These are phyloP conservation scores for Chironomus striatipennis DNA, from an alignment of 1,140 invertebrate species.

Conservation along the genomic window DNA sequence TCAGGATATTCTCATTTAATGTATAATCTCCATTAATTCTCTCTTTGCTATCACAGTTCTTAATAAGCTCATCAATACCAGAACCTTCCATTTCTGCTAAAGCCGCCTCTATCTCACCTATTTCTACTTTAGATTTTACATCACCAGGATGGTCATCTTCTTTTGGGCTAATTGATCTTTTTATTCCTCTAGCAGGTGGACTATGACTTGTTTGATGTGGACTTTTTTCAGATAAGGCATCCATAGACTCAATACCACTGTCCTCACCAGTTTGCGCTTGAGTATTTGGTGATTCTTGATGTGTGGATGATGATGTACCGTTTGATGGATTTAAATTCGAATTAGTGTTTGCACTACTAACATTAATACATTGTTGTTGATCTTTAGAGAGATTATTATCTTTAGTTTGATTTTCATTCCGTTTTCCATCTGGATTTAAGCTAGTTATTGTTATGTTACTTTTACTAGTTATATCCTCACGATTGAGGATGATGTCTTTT, in stretches of 20 bases:
- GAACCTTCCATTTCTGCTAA: slow-evolving; percentile 55
- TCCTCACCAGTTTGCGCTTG: slow-evolving; percentile 63
- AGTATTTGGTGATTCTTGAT: slow-evolving; percentile 44
- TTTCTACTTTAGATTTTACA: slow-evolving; percentile 27
- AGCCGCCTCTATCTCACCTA: slow-evolving; percentile 55
- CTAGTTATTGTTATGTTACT: too few relatives aligned
- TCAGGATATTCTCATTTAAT: slow-evolving; percentile 21
- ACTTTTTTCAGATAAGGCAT: slow-evolving; percentile 83
- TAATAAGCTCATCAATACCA: slow-evolving; percentile 33
- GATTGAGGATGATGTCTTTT: too few relatives aligned
- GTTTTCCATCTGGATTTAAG: too few relatives aligned
- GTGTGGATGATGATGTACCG: slow-evolving; percentile 1
- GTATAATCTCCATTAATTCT: slow-evolving; percentile 26
- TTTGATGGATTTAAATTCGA: not conserved
- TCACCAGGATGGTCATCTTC: not conserved
- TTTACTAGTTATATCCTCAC: too few relatives aligned
- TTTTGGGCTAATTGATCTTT: slow-evolving; percentile 23
- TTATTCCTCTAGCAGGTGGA: slow-evolving; percentile 33
- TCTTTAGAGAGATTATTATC: not conserved
- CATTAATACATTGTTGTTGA: not conserved
- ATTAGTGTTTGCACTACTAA: not conserved
- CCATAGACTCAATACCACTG: slow-evolving; percentile 88
- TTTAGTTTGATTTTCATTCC: not conserved
- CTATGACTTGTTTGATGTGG: slow-evolving; percentile 70
- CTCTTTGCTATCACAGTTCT: slow-evolving; percentile 25